These are phyloP conservation scores for Micromesistius poutassou DNA, from an alignment of 2,797 vertebrate species.

Conservation along the genomic window DNA sequence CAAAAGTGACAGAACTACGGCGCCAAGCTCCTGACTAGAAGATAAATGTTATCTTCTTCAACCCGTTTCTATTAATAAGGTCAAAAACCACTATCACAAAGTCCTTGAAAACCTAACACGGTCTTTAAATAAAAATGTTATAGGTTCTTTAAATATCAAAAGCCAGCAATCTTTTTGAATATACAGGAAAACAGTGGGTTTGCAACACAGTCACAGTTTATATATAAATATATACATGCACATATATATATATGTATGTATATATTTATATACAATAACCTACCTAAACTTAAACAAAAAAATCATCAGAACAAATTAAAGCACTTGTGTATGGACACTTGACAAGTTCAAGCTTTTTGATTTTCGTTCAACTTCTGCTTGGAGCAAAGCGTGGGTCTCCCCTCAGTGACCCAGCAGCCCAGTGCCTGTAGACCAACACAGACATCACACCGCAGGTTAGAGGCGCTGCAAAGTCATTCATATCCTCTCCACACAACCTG, in stretches of 20 bases:
- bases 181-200: constrained; percentile 57
- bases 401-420: constrained; percentile 81
- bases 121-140: constrained; percentile 68
- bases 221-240: background rate
- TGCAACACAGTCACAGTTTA: constrained; percentile 69
- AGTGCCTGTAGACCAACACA: constrained; percentile 67
- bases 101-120: constrained; percentile 60
- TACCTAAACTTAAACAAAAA: constrained; percentile 56
- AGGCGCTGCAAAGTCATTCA: background rate
- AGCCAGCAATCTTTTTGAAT: constrained; percentile 51
- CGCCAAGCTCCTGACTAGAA: constrained; percentile 38
- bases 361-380: constrained; percentile 46
- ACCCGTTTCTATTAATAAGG: constrained; percentile 46
- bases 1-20: constrained; percentile 32
- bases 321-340: constrained; percentile 67
- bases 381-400: constrained; percentile 42
- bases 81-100: constrained; percentile 32
- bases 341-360: constrained; percentile 68
- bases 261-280: constrained; percentile 56
- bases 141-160: constrained; percentile 70
- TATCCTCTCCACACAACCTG: no score
- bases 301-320: constrained; percentile 59
- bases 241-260: background rate
- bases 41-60: constrained; percentile 32
- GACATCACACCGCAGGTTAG: background rate